Conservation (phyloP, 2,888 invertebrate genomes). For the Chrysolina oricalcia region DNA sequence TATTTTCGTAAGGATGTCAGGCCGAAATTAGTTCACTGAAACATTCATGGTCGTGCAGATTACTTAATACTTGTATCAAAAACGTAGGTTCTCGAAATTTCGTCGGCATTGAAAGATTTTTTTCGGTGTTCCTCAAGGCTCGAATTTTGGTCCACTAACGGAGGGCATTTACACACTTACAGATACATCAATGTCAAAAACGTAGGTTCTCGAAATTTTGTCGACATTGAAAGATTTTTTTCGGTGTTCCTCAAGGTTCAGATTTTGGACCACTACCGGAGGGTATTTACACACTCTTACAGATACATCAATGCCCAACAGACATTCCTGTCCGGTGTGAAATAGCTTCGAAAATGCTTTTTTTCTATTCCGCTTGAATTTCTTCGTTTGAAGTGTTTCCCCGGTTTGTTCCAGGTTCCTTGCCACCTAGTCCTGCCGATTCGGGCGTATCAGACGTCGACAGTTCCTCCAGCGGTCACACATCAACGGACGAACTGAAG, state of each 20-base stretch:
- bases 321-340: not conserved
- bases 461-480: slow-evolving; percentile 87
- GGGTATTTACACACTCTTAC: not conserved
- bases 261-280: not conserved
- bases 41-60: not conserved
- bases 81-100: not conserved
- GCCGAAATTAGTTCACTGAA: slow-evolving; percentile 6
- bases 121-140: not conserved
- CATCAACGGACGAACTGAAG: slow-evolving; percentile 88
- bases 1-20: slow-evolving; percentile 6
- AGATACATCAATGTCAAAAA: too few relatives aligned
- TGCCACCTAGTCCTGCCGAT: slow-evolving; percentile 97
- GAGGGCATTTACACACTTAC: not conserved
- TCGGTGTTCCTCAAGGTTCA: not conserved
- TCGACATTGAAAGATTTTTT: not conserved
- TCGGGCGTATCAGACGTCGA: slow-evolving; percentile 98
- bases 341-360: not conserved
- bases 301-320: too few relatives aligned
- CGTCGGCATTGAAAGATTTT: not conserved
- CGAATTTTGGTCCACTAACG: not conserved
- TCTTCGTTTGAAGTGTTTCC: slow-evolving; percentile 46
- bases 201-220: not conserved
- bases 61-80: not conserved
- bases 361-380: not conserved
- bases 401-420: slow-evolving; percentile 80